These are phyloP conservation scores for rat (Rattus norvegicus) DNA, from an alignment of 2,113 vertebrate genomes.

Conservation along the genomic window DNA sequence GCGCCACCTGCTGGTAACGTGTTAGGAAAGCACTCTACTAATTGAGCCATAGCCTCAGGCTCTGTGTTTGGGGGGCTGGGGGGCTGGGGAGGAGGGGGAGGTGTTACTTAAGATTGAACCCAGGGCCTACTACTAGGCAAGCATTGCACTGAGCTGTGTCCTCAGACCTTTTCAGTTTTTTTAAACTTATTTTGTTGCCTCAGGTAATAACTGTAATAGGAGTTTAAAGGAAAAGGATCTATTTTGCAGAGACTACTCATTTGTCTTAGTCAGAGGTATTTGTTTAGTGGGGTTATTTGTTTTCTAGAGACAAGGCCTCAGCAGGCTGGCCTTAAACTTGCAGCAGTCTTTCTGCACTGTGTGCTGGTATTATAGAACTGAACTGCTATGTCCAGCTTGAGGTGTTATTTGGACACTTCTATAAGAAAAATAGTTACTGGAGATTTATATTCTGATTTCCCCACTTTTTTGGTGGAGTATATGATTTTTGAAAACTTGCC, in stretches of 20 bases:
- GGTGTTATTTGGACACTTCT: not conserved
- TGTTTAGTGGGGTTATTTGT: not conserved
- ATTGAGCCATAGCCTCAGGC: not conserved
- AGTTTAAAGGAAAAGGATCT: slow-evolving; percentile 55
- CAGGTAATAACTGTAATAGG: not conserved
- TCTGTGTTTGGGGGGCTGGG: too few species aligned
- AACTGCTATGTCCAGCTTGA: not conserved
- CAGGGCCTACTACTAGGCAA: not conserved
- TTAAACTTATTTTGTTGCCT: slow-evolving; percentile 49
- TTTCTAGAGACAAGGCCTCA: not conserved
- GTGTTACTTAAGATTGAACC: not conserved
- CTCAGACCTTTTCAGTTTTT: not conserved
- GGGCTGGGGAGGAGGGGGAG: too few species aligned
- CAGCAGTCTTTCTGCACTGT: not conserved
- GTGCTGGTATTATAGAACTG: not conserved
- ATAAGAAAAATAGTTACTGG: not conserved
- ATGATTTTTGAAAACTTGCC: slow-evolving; percentile 55
- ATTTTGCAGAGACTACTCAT: not conserved
- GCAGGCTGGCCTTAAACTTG: not conserved
- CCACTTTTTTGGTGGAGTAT: not conserved
- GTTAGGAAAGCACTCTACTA: not conserved
- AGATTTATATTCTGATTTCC: not conserved
- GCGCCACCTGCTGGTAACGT: not conserved
- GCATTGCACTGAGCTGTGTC: not conserved
- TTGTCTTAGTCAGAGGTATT: not conserved